A percentile compares a stretch with the other conserved stretches of the same genome.
phyloP scores from a whole-genome alignment of 2,797 vertebrate genomes.

The Menidia menidia region DNA sequence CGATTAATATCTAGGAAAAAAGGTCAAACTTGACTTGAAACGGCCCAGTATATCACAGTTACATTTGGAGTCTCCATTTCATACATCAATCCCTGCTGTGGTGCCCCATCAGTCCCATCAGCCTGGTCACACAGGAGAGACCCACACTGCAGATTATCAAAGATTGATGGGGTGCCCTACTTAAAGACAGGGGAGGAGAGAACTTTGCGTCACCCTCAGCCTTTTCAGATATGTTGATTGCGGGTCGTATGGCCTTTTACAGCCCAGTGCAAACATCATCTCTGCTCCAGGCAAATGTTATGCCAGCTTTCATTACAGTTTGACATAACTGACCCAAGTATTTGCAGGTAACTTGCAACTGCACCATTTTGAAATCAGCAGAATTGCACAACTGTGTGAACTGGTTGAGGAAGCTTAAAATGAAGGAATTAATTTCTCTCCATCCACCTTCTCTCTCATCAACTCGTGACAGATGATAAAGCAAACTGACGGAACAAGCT shows the following conservation, averaged over 20 bases:
- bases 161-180: conserved; percentile 83
- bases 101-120: conserved; percentile 81
- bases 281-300: conserved; percentile 18
- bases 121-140: conserved; percentile 76
- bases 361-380: conserved; percentile 41
- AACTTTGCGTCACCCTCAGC: conserved; percentile 48
- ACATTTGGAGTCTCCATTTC: conserved; percentile 76
- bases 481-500: conserved; percentile 74
- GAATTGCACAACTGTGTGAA: conserved; percentile 27
- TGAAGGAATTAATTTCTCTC: conserved; percentile 44
- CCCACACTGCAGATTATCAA: conserved; percentile 76
- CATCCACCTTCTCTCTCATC: conserved; percentile 39
- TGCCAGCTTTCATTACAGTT: conserved; percentile 8
- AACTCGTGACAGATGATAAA: conserved; percentile 59
- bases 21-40: conserved; percentile 84
- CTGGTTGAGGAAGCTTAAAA: conserved; percentile 52
- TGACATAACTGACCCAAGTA: conserved; percentile 29
- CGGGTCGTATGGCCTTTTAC: conserved; percentile 2
- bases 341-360: conserved; percentile 28
- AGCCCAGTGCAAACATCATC: conserved; percentile 29
- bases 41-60: conserved; percentile 82
- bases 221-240: conserved; percentile 35
- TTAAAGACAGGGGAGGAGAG: conserved; percentile 70
- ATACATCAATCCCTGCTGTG: conserved; percentile 79
- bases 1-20: conserved; percentile 84